Percentiles rank a stretch among this genome's conserved stretches.
Evolutionary conservation across 2,888 invertebrate genomes (phyloP).

Genomic region (Eupithecia dodoneata): DNA sequence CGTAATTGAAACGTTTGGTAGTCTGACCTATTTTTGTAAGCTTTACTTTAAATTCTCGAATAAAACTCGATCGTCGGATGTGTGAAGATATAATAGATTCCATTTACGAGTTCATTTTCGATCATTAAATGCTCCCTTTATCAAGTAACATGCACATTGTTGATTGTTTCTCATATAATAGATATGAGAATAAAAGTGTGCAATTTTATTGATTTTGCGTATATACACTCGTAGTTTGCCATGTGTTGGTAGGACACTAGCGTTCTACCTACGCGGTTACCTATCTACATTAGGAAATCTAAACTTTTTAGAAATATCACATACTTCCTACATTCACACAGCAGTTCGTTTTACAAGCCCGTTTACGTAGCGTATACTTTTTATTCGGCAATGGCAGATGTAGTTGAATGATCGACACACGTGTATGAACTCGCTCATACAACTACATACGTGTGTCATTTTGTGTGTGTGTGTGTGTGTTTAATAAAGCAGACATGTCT

Average conservation of each 20-base stretch:
- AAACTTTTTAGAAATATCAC: no score
- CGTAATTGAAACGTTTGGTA: constrained; percentile 10
- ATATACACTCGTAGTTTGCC: background rate
- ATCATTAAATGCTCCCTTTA: background rate
- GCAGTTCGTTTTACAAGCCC: no score
- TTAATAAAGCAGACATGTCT: no score
- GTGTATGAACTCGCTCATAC: no score
- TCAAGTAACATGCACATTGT: background rate
- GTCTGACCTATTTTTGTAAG: constrained; percentile 20
- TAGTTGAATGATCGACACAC: no score
- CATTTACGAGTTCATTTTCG: background rate
- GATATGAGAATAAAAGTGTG: background rate
- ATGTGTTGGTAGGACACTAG: background rate
- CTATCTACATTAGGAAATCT: no score
- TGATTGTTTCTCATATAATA: background rate
- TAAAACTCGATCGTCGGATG: constrained; percentile 3
- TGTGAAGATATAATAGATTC: background rate
- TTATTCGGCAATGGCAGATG: no score
- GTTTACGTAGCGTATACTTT: no score
- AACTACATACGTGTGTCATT: no score
- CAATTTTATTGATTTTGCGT: background rate
- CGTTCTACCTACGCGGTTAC: no score
- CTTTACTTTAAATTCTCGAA: constrained; percentile 12
- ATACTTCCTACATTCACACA: no score
- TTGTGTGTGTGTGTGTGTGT: no score